Evolutionary conservation across 2,797 vertebrate species (phyloP).

Genomic region (Rhinoraja longicauda): DNA sequence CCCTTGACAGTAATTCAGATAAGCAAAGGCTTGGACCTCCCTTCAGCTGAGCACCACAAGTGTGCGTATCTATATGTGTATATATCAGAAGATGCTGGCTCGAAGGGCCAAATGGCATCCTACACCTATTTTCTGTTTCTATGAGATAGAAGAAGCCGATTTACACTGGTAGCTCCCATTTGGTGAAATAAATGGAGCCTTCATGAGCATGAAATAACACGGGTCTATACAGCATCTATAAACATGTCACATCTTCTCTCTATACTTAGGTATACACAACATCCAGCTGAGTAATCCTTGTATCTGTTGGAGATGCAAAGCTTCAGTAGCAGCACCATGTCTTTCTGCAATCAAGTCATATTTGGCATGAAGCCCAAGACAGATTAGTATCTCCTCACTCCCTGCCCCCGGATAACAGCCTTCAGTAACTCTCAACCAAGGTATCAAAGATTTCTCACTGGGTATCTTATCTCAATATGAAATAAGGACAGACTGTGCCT

Average conservation of each 20-base stretch:
- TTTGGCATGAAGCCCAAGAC: neutral
- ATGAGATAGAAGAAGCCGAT: no score
- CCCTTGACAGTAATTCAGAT: no score
- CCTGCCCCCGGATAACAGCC: neutral
- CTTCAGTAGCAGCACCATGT: neutral
- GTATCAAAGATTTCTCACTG: neutral
- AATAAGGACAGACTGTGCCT: neutral
- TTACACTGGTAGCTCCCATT: neutral
- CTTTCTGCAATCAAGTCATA: neutral
- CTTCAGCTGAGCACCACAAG: no score
- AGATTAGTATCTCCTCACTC: neutral
- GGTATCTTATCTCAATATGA: neutral
- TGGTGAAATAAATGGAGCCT: neutral
- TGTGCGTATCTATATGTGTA: no score
- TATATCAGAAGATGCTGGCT: no score
- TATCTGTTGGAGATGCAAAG: neutral
- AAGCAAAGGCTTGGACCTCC: no score
- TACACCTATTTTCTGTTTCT: no score
- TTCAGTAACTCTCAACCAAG: neutral
- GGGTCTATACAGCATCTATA: neutral
- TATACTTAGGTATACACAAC: neutral
- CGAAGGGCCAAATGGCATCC: no score
- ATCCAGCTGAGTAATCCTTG: neutral
- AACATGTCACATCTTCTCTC: neutral
- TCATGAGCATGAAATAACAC: neutral